Base-by-base conservation (phyloP, 2,888 invertebrate genomes). In the Rhamphomyia laevipes region DNA sequence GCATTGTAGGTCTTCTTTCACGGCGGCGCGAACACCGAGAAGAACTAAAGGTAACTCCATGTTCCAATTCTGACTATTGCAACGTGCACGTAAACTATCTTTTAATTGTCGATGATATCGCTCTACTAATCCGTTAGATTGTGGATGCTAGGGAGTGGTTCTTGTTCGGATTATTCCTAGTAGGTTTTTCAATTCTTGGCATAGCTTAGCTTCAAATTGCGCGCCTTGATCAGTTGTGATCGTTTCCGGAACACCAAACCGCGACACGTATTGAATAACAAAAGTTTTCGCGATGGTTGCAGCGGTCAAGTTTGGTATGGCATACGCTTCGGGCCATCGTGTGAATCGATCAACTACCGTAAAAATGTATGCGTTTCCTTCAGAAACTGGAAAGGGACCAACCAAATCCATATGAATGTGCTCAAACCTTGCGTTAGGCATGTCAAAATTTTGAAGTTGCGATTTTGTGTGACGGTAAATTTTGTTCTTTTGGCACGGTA, bases 341-440 rank as follows among this genome's bases (percentile, higher is more conserved):
- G 48, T 53, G 13, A 53, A 54, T 7, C 50, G 21, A 37, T 53
- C 54, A 2, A 51, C 38, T 3, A 49, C 46, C 17, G 52, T 54
- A 7, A 55, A 43, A 13, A 54, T 35, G 27, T 52, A 51, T 13
- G 46, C 17, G 30, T 38, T 48, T 17, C 45, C 52, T 13, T 51
- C 31, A 5, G 58, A 57, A 5, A 50, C 30, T 10, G 62, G 62
- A 15, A 66, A 49, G 2, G 64, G 63, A 17, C 63, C 63, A 1
- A 67, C 59, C 16, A 67, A 51, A 51, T 67, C 64, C 7, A 64
- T 48, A 48, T 65, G 62, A 7, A 65, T 52, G 12, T 51, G 51
- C 15, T 47, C 46, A 43, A 55, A 53, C 30, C 55, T 42, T 7
- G 38, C 46, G 2, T 21, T n/a, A 9, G 47, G 49, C 4, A 46